Conservation (phyloP, 2,797 vertebrate species). For the Tenualosa thibaudeaui region DNA sequence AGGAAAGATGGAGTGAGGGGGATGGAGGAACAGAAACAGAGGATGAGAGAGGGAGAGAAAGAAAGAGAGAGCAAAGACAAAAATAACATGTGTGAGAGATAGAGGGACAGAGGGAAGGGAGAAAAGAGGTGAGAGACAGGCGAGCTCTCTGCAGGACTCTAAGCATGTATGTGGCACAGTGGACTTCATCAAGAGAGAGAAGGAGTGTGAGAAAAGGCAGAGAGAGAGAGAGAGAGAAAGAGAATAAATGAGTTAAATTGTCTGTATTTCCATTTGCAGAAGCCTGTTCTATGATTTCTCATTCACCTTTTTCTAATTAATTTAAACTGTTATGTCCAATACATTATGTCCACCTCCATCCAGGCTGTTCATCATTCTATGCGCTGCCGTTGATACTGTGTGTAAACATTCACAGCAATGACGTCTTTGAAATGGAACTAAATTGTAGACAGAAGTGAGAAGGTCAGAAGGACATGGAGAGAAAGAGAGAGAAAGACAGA, state of each 20-base stretch:
- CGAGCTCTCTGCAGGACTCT: neutral
- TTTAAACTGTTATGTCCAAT: neutral
- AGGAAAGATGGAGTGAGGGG: constrained; percentile 17
- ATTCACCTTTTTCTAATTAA: neutral
- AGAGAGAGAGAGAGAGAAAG: constrained; percentile 23
- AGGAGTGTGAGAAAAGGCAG: constrained; percentile 15
- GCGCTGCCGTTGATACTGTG: neutral
- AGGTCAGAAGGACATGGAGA: too few species aligned
- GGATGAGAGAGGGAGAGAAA: neutral
- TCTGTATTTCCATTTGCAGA: neutral
- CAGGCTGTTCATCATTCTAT: neutral
- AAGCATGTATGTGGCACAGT: constrained; percentile 44
- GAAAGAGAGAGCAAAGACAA: neutral
- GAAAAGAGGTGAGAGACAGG: constrained; percentile 5
- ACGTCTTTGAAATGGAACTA: neutral
- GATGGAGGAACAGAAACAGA: neutral
- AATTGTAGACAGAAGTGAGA: neutral
- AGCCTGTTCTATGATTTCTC: neutral
- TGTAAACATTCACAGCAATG: neutral
- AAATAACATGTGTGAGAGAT: neutral
- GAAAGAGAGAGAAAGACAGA: neutral
- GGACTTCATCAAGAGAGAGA: too few species aligned
- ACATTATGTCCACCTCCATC: neutral
- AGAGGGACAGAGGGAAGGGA: neutral
- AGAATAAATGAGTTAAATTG: neutral